Percentiles rank a stretch among this genome's conserved stretches.
These are phyloP conservation scores for Nephrotoma guestfalica DNA, from an alignment of 2,888 invertebrate genomes.

Conservation along the genomic window DNA sequence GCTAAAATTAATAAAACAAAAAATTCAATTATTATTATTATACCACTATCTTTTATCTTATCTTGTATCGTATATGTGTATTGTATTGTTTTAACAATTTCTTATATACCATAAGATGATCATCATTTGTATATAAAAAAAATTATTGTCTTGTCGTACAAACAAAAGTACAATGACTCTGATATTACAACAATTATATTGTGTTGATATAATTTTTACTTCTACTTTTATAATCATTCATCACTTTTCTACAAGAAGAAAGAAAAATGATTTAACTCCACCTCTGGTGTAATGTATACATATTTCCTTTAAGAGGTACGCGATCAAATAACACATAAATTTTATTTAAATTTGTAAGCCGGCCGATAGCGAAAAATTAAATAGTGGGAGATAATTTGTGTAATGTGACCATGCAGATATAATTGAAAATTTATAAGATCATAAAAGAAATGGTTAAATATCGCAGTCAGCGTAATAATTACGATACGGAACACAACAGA, in stretches of 20 bases:
- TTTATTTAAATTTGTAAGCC: neutral
- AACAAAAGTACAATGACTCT: neutral
- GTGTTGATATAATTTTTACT: neutral
- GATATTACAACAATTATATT: neutral
- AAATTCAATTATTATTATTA: neutral
- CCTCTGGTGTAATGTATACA: neutral
- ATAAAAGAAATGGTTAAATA: neutral
- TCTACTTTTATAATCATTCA: neutral
- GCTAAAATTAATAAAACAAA: slow-evolving; percentile 41
- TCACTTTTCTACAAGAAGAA: neutral
- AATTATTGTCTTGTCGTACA: neutral
- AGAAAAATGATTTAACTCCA: neutral
- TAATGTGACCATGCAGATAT: neutral
- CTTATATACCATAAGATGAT: neutral
- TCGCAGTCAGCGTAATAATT: neutral
- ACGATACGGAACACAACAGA: neutral
- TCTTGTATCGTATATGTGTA: neutral
- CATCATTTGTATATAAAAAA: neutral
- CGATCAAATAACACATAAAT: neutral
- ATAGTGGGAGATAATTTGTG: neutral
- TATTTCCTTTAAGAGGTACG: neutral
- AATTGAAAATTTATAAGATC: neutral
- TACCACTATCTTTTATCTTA: neutral
- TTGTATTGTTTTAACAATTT: neutral
- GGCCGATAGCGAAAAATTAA: neutral